Evolutionary conservation across 2,113 vertebrate species (phyloP), one percentile per base, ranked within the genome.

Genomic region (Seriola rivoliana): DNA sequence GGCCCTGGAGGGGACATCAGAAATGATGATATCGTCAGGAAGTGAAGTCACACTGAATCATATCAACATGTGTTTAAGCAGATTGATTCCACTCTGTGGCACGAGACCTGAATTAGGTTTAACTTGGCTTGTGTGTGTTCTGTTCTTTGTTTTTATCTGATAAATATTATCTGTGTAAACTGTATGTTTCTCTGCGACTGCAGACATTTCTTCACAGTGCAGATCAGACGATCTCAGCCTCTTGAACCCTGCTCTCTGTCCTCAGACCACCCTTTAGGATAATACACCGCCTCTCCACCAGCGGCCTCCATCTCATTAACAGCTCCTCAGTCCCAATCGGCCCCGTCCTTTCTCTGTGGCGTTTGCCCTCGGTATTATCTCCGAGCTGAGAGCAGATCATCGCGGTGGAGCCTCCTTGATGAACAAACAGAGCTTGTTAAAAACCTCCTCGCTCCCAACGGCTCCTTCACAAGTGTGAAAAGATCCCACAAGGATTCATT

Each of bases 391-490:
- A 89, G 88, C 21, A 59, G 90, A 93, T 90, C 86, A 88, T 84
- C 65, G 50, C 16, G 64, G 9, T 8, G 3, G 55, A 82, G 80
- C 75, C 81, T 89, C 87, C 83, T 86, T 81, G 85, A 70, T 89
- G 82, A 91, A 84, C 88, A 93, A 93, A 93, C 91, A 90, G 64
- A 80, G 70, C 62, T 83, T 76, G 82, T 93, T 91, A 84, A 89
- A 29, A 85, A 80, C 64, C 76, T 81, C 72, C 81, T 70, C 62
- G 55, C 50, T 74, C 57, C 65, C 77, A 69, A 63, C n/a, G 21
- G 34, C 80, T 80, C 62, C 62, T 71, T 66, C 54, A 73, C 25
- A 13, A 25, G 59, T 75, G 84, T 88, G 86, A 89, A 89, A 84
- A 78, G 84, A 89, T 81, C 86, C 82, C 84, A 69, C 81, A 86